These are phyloP conservation scores for Cheirogaleus medius DNA, from an alignment of 2,113 vertebrate genomes.

Conservation along the genomic window DNA sequence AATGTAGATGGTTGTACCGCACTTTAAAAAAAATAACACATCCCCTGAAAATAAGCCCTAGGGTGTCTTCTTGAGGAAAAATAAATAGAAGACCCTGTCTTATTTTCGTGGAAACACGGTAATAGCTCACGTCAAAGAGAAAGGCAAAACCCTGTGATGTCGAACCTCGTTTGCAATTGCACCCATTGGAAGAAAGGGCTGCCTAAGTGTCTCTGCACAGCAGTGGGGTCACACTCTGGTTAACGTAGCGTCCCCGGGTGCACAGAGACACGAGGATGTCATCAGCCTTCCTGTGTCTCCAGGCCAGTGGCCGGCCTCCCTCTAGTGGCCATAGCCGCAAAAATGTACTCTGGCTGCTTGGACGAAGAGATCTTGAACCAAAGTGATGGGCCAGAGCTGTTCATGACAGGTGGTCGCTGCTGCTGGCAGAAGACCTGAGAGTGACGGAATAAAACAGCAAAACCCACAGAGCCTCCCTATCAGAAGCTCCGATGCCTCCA, in stretches of 20 bases:
- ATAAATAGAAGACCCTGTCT: too few species aligned
- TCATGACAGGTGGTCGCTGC: too few species aligned
- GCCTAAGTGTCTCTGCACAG: fast-evolving
- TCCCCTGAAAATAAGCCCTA: too few species aligned
- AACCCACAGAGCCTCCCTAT: not conserved
- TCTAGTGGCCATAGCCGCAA: conserved; percentile 48
- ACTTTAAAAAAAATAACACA: too few species aligned
- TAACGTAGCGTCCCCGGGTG: not conserved
- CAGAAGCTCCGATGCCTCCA: not conserved
- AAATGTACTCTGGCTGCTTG: not conserved
- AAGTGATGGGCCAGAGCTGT: fast-evolving
- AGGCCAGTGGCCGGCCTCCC: conserved; percentile 57
- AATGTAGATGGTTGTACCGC: too few species aligned
- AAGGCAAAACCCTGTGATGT: not conserved
- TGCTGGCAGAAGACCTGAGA: not conserved
- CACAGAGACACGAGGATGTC: fast-evolving
- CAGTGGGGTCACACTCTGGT: fast-evolving
- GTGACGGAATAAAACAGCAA: not conserved
- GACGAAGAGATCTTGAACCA: not conserved
- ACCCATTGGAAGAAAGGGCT: not conserved
- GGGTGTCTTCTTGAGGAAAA: too few species aligned
- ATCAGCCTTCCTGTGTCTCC: not conserved
- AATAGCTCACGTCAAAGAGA: not conserved
- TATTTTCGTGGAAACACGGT: too few species aligned
- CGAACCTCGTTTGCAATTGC: not conserved